These are phyloP conservation scores for Yponomeuta plumbellus DNA, from an alignment of 2,888 invertebrate genomes.

Conservation along the genomic window DNA sequence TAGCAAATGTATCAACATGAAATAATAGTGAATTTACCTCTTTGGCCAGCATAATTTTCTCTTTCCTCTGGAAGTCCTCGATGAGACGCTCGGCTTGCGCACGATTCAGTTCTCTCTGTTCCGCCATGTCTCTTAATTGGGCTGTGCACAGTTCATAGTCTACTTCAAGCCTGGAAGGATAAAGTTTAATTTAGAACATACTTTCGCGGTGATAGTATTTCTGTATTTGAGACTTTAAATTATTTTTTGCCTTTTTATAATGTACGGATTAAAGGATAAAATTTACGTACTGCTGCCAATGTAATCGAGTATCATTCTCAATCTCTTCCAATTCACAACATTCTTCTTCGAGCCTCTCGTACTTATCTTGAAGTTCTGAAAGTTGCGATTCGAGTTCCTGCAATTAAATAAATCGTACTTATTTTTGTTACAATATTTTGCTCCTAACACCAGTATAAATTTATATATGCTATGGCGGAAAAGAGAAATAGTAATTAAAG, in stretches of 20 bases:
- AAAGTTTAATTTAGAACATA: neutral
- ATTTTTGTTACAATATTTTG: no score
- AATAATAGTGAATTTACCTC: conserved; percentile 49
- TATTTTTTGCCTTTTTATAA: no score
- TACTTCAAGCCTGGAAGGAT: conserved; percentile 70
- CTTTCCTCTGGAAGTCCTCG: conserved; percentile 55
- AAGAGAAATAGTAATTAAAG: no score
- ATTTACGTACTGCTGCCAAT: conserved; percentile 74
- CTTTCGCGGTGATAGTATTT: no score
- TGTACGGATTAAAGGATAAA: neutral
- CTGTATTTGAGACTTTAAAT: no score
- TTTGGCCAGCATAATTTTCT: conserved; percentile 69
- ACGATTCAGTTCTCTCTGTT: conserved; percentile 72
- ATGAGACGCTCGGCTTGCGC: conserved; percentile 65
- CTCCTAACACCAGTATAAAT: no score
- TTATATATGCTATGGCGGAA: no score
- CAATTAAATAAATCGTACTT: conserved; percentile 20
- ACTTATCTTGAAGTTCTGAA: conserved; percentile 77
- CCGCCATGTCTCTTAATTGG: conserved; percentile 77
- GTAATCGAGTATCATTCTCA: conserved; percentile 82
- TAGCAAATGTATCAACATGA: no score
- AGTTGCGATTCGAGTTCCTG: conserved; percentile 74
- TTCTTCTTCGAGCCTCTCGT: conserved; percentile 81
- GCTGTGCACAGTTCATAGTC: conserved; percentile 78
- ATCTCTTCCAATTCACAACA: conserved; percentile 85